phyloP scores from a whole-genome alignment of 2,113 vertebrate genomes.

The Neotragus pygmaeus region DNA sequence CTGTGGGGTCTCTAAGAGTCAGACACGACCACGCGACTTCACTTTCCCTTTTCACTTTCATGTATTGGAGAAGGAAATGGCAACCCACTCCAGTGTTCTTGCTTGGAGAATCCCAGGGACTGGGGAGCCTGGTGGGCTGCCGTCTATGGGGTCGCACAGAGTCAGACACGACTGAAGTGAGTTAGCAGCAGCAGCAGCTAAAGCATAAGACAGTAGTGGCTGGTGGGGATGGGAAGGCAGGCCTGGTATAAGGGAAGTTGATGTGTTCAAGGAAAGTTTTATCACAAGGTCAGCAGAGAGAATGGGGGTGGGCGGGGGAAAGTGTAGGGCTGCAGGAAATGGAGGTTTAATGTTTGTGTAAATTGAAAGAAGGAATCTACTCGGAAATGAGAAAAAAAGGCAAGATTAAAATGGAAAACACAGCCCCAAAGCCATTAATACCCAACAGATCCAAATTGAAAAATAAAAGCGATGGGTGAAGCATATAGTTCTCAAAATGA shows the following conservation, averaged over 20 bases:
- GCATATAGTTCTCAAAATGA: constrained; percentile 80
- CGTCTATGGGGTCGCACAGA: too few relatives aligned
- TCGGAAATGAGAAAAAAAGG: constrained; percentile 69
- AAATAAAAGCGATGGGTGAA: constrained; percentile 76
- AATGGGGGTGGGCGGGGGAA: background rate
- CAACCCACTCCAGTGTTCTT: too few relatives aligned
- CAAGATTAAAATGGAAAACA: constrained; percentile 73
- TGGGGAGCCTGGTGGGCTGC: too few relatives aligned
- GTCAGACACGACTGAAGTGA: too few relatives aligned
- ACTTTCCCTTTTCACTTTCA: too few relatives aligned
- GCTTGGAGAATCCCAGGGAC: too few relatives aligned
- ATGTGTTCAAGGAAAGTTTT: background rate
- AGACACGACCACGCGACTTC: too few relatives aligned
- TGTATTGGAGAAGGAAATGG: too few relatives aligned
- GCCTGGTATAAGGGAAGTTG: background rate
- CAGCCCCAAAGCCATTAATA: constrained; percentile 76
- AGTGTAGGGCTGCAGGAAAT: constrained; percentile 45
- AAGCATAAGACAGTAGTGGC: background rate
- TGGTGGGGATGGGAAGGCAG: background rate
- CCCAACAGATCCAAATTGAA: constrained; percentile 75
- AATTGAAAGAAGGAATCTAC: constrained; percentile 72
- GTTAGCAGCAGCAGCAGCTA: background rate
- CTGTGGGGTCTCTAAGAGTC: too few relatives aligned
- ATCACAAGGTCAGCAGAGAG: constrained; percentile 39
- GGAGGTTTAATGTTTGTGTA: constrained; percentile 73